Conservation (phyloP, 2,888 invertebrate species). For the Esperia sulphurella region DNA sequence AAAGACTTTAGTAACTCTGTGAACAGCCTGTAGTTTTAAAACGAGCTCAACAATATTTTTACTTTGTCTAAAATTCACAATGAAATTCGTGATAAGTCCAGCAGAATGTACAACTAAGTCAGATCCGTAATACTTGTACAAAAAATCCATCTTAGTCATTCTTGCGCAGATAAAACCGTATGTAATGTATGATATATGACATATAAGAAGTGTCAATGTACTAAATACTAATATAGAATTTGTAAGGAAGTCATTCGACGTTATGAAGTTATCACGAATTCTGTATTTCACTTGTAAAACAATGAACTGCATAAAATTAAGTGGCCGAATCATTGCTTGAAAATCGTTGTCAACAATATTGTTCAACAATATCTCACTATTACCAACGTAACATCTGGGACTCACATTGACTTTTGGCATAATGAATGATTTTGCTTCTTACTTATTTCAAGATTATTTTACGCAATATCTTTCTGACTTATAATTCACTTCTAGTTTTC, state of each 20-base stretch:
- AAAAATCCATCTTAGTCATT: not conserved
- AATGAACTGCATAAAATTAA: slow-evolving; percentile 15
- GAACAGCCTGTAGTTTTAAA: not conserved
- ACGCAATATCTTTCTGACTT: not conserved
- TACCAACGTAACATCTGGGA: not conserved
- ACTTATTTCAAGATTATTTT: not conserved
- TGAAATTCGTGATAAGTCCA: not conserved
- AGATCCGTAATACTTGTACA: not conserved
- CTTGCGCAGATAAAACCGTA: not conserved
- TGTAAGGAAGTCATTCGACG: not conserved
- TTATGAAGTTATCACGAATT: slow-evolving; percentile 16
- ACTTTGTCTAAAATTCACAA: not conserved
- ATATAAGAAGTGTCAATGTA: not conserved
- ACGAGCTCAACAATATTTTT: not conserved
- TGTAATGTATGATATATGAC: not conserved
- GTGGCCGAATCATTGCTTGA: slow-evolving; percentile 14
- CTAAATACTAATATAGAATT: not conserved
- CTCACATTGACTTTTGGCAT: not conserved
- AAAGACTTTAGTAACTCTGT: not conserved
- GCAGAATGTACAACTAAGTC: not conserved
- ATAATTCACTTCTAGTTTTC: not conserved
- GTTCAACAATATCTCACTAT: slow-evolving; percentile 3
- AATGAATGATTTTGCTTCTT: not conserved
- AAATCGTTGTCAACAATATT: slow-evolving; percentile 16
- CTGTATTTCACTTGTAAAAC: slow-evolving; percentile 13